Base-by-base conservation (phyloP, 1,140 invertebrate genomes). In the Pogonognathellus flavescens region DNA sequence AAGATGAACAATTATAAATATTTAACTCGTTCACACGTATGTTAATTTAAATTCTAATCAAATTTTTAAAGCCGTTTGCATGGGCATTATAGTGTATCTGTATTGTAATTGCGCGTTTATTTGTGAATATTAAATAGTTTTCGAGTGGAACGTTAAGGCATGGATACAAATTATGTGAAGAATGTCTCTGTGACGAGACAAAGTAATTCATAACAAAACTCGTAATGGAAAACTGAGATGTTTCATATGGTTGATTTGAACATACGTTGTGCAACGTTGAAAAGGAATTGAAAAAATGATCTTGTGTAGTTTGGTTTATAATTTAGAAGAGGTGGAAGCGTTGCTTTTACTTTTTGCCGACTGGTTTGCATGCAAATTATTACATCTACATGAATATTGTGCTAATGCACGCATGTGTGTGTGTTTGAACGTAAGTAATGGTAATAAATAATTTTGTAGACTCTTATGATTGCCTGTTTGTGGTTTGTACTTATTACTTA, bases 351-450 rank as follows among this genome's bases (percentile, higher is more conserved):
- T 76, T 76, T 72, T 31, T 31, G 70, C 70, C 70, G 70, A 76
- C 70, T 49, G 49, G 70, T 76, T 76, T 76, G 70, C 70, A 76
- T 76, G 70, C 70, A 76, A 76, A 76, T 76, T 76, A 76, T 76
- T 76, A 76, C 70, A 76, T 76, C 70, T 76, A 76, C 70, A 76
- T 76, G 31, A 7, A 41, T 41, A 41, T 41, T 41, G 31, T 41
- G 31, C 31, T 50, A 18, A 76, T 41, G 41, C 70, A 50, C 70
- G 70, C 70, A 76, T 76, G 16, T 76, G 70, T 76, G 31, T 41
- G 25, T 76, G 49, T 76, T 76, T 49, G 70, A 76, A 76, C 31
- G 31, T 50, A 76, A 49, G 31, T 50, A 76, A 76, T 76, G 49
- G 70, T 31, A 76, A 76, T 76, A 76, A 76, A 76, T 76, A 76